phyloP scores from a whole-genome alignment of 2,113 vertebrate species.

The Notothenia rossii region DNA sequence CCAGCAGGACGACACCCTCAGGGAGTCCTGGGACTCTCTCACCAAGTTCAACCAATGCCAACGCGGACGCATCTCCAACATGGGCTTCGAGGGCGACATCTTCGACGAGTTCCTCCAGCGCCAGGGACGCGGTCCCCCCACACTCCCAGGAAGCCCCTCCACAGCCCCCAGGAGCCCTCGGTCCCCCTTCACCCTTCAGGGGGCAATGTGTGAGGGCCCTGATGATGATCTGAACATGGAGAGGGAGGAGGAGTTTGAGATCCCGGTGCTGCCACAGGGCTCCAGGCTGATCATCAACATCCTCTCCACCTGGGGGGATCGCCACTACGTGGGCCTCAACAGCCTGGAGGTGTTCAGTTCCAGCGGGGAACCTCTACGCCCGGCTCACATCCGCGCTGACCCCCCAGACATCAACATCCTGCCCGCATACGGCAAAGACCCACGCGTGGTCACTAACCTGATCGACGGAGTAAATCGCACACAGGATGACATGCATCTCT shows the following conservation, averaged over 20 bases:
- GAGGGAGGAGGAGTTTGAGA: constrained; percentile 89
- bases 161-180: constrained; percentile 38
- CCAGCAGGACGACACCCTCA: constrained; percentile 88
- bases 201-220: constrained; percentile 51
- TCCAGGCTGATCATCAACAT: constrained; percentile 90
- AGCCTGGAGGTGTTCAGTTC: constrained; percentile 95
- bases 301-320: constrained; percentile 95
- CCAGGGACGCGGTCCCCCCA: constrained; percentile 74
- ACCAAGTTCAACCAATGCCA: constrained; percentile 93
- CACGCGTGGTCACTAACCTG: constrained; percentile 89
- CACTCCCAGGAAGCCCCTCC: constrained; percentile 38
- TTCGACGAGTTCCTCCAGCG: constrained; percentile 95
- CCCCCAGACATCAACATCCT: constrained; percentile 95
- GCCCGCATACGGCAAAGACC: constrained; percentile 91
- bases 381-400: constrained; percentile 86
- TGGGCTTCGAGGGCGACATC: constrained; percentile 91
- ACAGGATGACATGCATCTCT: constrained; percentile 98
- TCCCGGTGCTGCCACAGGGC: constrained; percentile 92
- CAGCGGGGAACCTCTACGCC: constrained; percentile 87
- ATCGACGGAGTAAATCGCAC: constrained; percentile 92
- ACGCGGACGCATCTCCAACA: constrained; percentile 91
- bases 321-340: constrained; percentile 96
- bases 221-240: constrained; percentile 73
- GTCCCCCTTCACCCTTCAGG: constrained; percentile 57
- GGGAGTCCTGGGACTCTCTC: constrained; percentile 93